These are phyloP conservation scores for Dolichomitus sp. DNA, from an alignment of 2,888 invertebrate genomes.

Conservation along the genomic window DNA sequence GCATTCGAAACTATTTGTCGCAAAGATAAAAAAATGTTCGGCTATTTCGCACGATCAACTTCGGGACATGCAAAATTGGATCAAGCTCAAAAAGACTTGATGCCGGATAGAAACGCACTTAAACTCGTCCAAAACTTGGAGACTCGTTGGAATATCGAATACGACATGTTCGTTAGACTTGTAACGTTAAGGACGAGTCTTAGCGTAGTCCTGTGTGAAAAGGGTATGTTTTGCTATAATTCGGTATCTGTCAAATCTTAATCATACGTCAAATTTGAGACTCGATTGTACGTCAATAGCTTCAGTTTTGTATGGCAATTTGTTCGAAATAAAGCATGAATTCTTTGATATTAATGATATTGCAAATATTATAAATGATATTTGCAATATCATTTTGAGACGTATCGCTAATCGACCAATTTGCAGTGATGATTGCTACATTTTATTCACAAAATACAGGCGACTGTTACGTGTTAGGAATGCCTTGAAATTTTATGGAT, in stretches of 20 bases:
- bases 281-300: too few species aligned
- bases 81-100: background rate
- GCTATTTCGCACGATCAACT: background rate
- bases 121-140: background rate
- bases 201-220: background rate
- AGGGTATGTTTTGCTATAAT: background rate
- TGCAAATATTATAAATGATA: too few species aligned
- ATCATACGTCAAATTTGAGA: background rate
- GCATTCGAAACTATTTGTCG: background rate
- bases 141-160: background rate
- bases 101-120: background rate
- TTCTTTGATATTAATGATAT: too few species aligned
- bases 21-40: background rate
- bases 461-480: too few species aligned
- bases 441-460: too few species aligned
- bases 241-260: background rate
- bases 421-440: too few species aligned
- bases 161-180: background rate
- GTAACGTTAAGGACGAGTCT: background rate
- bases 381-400: too few species aligned
- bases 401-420: too few species aligned
- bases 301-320: too few species aligned
- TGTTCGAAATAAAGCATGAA: too few species aligned
- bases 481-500: too few species aligned
- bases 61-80: background rate